These are phyloP conservation scores for Montipora foliosa DNA, from an alignment of 64 coral and sea anemone species.

Conservation along the genomic window DNA sequence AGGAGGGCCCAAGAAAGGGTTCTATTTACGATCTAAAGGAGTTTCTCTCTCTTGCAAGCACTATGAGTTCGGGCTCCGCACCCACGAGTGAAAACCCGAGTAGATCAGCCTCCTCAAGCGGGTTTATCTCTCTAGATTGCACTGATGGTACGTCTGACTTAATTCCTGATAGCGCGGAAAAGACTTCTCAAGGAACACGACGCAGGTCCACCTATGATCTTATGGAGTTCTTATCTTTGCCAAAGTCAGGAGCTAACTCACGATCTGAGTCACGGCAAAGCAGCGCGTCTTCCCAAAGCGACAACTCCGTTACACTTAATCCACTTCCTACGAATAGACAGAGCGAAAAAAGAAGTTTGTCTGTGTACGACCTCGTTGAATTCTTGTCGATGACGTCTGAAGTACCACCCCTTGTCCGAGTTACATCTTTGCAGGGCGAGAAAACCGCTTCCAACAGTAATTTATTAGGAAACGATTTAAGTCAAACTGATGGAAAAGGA, in stretches of 20 bases:
- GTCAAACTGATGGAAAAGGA: neutral
- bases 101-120: neutral
- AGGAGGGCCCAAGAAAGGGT: slow-evolving; percentile 30
- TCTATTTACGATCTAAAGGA: slow-evolving; percentile 88
- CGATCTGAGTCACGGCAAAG: slow-evolving; percentile 26
- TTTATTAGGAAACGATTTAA: neutral
- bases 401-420: slow-evolving; percentile 14
- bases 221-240: slow-evolving; percentile 57
- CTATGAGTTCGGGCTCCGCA: neutral
- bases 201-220: slow-evolving; percentile 33
- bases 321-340: neutral
- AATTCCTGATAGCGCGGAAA: neutral
- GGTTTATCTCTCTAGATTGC: too few relatives aligned
- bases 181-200: neutral
- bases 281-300: neutral
- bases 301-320: neutral
- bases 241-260: neutral
- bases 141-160: neutral
- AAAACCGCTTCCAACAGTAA: neutral
- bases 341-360: slow-evolving; percentile 42
- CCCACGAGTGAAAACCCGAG: slow-evolving; percentile 25
- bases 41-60: slow-evolving; percentile 73
- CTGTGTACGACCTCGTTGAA: slow-evolving; percentile 79
- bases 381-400: slow-evolving; percentile 62
- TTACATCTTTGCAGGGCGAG: neutral